Percentiles rank a stretch among this genome's conserved stretches.
Conservation (phyloP, 2,797 vertebrate species). For the Cercopithecus petaurista region DNA sequence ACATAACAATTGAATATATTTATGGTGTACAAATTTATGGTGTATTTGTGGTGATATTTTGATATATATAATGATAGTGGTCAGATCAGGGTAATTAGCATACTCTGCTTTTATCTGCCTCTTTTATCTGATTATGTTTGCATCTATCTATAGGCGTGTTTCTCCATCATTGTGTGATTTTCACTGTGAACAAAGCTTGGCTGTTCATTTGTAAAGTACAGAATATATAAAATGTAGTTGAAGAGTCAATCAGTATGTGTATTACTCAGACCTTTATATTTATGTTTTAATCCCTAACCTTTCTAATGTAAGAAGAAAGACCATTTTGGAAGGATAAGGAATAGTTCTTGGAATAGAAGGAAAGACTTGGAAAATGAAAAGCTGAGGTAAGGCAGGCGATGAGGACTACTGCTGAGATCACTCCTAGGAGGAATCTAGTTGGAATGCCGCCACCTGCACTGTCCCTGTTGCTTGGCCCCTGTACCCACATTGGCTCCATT, state of each 20-base stretch:
- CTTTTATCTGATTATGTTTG: not conserved
- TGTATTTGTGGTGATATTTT: not conserved
- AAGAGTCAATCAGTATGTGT: not conserved
- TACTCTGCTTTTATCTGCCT: not conserved
- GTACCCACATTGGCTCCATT: fast-evolving
- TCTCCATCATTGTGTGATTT: not conserved
- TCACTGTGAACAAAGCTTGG: not conserved
- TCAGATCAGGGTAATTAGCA: not conserved
- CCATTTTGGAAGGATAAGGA: not conserved
- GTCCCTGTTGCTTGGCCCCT: fast-evolving
- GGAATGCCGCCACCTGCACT: not conserved
- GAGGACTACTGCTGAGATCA: not conserved
- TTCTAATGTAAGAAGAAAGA: not conserved
- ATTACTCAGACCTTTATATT: not conserved
- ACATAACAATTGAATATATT: not conserved
- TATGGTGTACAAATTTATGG: not conserved
- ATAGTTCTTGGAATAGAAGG: not conserved
- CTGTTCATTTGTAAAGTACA: not conserved
- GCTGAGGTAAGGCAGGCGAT: not conserved
- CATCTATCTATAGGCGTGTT: not conserved
- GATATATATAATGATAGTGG: not conserved
- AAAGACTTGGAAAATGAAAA: not conserved
- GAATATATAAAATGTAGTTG: not conserved
- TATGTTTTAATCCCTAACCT: not conserved
- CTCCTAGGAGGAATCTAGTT: not conserved